Conservation (phyloP, 2,888 invertebrate genomes). For the Diarsia dahlii region DNA sequence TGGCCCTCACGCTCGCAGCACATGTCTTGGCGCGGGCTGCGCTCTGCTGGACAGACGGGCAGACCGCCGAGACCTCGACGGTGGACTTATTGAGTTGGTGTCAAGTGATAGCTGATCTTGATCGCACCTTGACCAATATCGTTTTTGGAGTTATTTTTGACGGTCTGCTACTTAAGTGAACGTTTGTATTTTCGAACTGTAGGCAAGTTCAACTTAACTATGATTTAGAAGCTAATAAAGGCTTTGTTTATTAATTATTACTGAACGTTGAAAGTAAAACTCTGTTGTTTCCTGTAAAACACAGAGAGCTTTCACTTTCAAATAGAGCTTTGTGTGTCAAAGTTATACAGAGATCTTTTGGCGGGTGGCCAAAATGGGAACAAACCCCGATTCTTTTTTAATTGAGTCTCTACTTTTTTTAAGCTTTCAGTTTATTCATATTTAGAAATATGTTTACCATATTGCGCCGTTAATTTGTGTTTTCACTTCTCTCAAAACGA, state of each 20-base stretch:
- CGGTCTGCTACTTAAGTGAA: neutral
- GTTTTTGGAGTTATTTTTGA: slow-evolving; percentile 13
- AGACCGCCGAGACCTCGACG: slow-evolving; percentile 70
- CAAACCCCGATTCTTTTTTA: neutral
- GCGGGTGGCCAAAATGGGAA: neutral
- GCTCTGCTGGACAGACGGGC: slow-evolving; percentile 82
- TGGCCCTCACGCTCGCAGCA: slow-evolving; percentile 73
- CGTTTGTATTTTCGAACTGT: neutral
- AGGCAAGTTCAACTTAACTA: neutral
- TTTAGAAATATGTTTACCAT: neutral
- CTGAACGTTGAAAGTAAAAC: neutral
- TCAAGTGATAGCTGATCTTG: slow-evolving; percentile 52
- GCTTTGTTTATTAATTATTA: neutral
- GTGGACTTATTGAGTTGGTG: slow-evolving; percentile 32
- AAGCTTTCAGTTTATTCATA: neutral
- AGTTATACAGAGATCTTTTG: neutral
- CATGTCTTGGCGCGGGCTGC: slow-evolving; percentile 78
- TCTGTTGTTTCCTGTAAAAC: neutral
- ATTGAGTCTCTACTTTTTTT: neutral
- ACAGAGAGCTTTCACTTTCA: neutral
- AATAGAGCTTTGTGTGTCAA: neutral
- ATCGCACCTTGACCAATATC: slow-evolving; percentile 52
- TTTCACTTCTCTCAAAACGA: neutral
- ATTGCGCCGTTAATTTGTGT: neutral
- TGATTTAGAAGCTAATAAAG: neutral